These are phyloP conservation scores for Acholoe squamosa DNA, from an alignment of 2,888 invertebrate genomes.

Conservation along the genomic window DNA sequence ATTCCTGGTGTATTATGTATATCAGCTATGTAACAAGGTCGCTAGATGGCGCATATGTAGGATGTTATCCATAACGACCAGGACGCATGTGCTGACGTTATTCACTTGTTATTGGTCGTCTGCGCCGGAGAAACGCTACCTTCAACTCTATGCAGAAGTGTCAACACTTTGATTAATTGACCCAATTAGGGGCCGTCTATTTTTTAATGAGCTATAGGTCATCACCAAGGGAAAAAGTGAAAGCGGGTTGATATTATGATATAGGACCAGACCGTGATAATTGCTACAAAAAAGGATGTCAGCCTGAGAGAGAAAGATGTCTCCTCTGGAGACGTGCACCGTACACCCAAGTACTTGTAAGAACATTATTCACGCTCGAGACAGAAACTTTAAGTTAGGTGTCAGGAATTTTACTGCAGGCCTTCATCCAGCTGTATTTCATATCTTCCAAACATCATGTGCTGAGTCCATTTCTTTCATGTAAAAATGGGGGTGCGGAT, in stretches of 20 bases:
- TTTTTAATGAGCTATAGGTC: constrained; percentile 55
- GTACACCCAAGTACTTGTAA: too few species aligned
- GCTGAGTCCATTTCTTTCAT: too few species aligned
- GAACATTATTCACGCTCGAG: too few species aligned
- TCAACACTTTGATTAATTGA: constrained; percentile 50
- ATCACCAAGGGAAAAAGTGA: constrained; percentile 35
- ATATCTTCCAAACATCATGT: too few species aligned
- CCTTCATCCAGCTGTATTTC: too few species aligned
- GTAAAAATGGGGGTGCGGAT: too few species aligned
- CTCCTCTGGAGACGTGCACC: background rate
- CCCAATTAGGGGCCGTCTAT: constrained; percentile 48
- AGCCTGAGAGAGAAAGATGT: constrained; percentile 22
- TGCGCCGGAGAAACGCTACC: constrained; percentile 48
- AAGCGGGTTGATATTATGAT: constrained; percentile 33
- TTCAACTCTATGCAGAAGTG: constrained; percentile 19
- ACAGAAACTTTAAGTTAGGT: too few species aligned
- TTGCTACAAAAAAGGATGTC: constrained; percentile 11
- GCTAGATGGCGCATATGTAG: background rate
- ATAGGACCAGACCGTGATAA: constrained; percentile 25
- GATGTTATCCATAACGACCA: constrained; percentile 38
- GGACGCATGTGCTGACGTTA: constrained; percentile 26
- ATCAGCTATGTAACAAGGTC: constrained; percentile 17
- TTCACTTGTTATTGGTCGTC: constrained; percentile 26
- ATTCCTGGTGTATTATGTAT: constrained; percentile 4
- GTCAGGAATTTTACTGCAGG: too few species aligned